phyloP scores from a whole-genome alignment of 2,113 vertebrate genomes.

The Zosterops japonicus region DNA sequence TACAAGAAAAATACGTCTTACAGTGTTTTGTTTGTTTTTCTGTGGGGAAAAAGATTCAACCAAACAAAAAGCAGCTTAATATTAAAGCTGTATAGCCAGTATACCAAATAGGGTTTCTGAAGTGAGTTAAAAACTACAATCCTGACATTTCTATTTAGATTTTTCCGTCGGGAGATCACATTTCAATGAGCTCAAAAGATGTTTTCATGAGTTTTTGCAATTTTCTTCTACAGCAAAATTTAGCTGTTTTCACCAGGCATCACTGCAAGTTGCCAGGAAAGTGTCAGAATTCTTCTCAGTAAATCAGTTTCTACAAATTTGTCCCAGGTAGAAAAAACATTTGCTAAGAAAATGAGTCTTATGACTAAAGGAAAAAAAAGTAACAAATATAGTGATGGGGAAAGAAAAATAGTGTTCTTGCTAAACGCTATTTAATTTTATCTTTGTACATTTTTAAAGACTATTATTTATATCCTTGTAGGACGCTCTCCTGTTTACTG shows the following conservation, averaged over 20 bases:
- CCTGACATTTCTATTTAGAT: constrained; percentile 22
- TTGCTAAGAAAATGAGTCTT: constrained; percentile 6
- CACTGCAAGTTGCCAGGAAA: constrained; percentile 49
- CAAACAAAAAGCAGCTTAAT: background rate
- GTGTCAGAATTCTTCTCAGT: constrained; percentile 51
- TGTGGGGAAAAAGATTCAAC: background rate
- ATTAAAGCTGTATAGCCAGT: background rate
- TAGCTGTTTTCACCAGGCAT: constrained; percentile 38
- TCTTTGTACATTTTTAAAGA: background rate
- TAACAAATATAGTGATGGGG: background rate
- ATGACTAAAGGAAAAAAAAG: background rate
- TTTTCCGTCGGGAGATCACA: background rate
- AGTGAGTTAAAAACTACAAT: background rate
- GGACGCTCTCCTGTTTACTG: background rate
- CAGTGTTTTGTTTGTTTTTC: background rate
- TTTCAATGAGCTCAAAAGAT: constrained; percentile 38
- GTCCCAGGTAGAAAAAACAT: constrained; percentile 44
- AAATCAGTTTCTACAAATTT: constrained; percentile 48
- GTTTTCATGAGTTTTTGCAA: constrained; percentile 3
- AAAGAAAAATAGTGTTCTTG: background rate
- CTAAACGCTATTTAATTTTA: background rate
- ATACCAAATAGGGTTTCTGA: background rate
- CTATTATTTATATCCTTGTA: background rate
- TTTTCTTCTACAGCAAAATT: constrained; percentile 49
- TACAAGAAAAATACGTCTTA: background rate